Evolutionary conservation across 2,797 vertebrate genomes (phyloP).

Genomic region (Hipposideros larvatus): DNA sequence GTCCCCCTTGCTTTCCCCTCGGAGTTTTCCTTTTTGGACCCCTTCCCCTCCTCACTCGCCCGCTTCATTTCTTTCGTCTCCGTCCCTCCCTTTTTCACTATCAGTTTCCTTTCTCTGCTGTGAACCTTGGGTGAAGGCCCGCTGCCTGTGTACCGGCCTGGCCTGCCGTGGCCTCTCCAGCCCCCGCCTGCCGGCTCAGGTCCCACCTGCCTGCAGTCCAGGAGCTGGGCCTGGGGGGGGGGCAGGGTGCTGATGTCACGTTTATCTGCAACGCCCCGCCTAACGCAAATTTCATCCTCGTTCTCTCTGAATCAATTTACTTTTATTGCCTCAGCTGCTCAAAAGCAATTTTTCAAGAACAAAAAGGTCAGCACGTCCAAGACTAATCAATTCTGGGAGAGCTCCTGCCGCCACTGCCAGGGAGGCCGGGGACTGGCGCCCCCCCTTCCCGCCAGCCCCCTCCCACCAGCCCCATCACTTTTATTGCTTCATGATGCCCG

Average conservation of each 20-base stretch:
- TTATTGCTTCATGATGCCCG: conserved; percentile 64
- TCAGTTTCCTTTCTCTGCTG: neutral
- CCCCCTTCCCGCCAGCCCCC: conserved; percentile 35
- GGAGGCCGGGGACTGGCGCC: neutral
- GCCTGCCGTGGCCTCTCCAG: neutral
- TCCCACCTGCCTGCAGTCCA: neutral
- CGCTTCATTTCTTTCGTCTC: rapidly evolving
- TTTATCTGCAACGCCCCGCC: conserved; percentile 28
- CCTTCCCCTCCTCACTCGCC: neutral
- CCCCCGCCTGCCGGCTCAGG: neutral
- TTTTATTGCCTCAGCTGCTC: conserved; percentile 79
- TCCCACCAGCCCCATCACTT: conserved; percentile 35
- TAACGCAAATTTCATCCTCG: conserved; percentile 75
- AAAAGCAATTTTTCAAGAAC: conserved; percentile 79
- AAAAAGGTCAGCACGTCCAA: conserved; percentile 68
- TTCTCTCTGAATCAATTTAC: conserved; percentile 77
- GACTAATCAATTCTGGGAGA: conserved; percentile 63
- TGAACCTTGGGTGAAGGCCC: neutral
- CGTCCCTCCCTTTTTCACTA: rapidly evolving
- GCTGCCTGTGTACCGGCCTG: neutral
- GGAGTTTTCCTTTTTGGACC: neutral
- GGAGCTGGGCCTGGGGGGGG: neutral
- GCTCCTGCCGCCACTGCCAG: conserved; percentile 21
- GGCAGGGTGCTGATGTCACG: conserved; percentile 25
- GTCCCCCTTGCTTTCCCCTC: rapidly evolving